These are phyloP conservation scores for Danionella dracula DNA, from an alignment of 2,797 vertebrate genomes.

Conservation along the genomic window DNA sequence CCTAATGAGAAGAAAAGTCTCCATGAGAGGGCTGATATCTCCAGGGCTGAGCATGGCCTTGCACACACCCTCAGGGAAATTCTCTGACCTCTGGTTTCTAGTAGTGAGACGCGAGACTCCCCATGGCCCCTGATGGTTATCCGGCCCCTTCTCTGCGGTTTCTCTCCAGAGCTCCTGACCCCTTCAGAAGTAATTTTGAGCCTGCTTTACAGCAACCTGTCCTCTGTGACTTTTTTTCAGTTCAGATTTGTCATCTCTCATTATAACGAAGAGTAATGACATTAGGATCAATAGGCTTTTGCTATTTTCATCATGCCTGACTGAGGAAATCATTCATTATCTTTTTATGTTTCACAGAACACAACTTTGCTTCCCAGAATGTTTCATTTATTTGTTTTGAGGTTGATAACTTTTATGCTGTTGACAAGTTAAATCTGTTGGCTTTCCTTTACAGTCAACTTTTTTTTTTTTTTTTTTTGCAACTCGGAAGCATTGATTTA, in stretches of 20 bases:
- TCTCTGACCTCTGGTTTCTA: constrained; percentile 43
- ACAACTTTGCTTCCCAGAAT: neutral
- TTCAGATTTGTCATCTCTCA: constrained; percentile 51
- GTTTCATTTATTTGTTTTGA: constrained; percentile 23
- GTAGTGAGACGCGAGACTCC: constrained; percentile 41
- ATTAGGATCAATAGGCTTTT: constrained; percentile 44
- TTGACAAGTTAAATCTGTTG: constrained; percentile 12
- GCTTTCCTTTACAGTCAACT: constrained; percentile 56
- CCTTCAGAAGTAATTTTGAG: constrained; percentile 56
- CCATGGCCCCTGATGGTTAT: constrained; percentile 49
- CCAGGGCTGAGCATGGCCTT: constrained; percentile 15
- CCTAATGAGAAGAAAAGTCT: constrained; percentile 21
- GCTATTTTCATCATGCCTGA: constrained; percentile 23
- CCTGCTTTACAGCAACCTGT: constrained; percentile 40
- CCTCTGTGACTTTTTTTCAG: constrained; percentile 43
- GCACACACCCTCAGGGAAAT: constrained; percentile 24
- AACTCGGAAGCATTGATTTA: constrained; percentile 85
- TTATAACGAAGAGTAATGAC: constrained; percentile 41
- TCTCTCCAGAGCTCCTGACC: constrained; percentile 49
- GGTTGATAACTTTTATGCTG: neutral
- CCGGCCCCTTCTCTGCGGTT: constrained; percentile 40
- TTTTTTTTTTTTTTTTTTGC: constrained; percentile 62
- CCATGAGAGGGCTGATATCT: constrained; percentile 15
- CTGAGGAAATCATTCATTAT: constrained; percentile 42
- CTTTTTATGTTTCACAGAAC: constrained; percentile 1